Evolutionary conservation across 2,888 invertebrate genomes (phyloP), one percentile per base, ranked within the genome.

Genomic region (Conchocele bisecta): DNA sequence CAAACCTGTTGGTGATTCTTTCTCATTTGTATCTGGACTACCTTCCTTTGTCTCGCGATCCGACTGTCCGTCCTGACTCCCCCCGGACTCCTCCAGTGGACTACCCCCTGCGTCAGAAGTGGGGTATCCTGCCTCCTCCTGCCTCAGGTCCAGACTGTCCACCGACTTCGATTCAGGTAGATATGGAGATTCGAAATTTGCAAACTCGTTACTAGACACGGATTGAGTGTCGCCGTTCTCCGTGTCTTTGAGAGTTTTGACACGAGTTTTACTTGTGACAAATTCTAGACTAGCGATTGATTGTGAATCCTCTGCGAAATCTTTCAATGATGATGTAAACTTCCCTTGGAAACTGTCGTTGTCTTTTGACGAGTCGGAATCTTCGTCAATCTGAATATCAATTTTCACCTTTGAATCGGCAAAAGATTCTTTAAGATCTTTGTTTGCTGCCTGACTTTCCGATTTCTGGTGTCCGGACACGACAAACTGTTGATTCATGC

Each of bases 271-370:
- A 42, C 67, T 71, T 17, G 67, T 61, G 1, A 84, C 81, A 15
- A 90, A 77, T 24, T 90, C 90, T 6, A 90, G 82, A 79, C 90
- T 90, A 29, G 87, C 83, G 6, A 89, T 77, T n/a, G 89, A 89
- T 54, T 88, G 88, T 11, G 85, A 75, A 65, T 90, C 90, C 35
- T 88, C 87, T 13, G 66, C 74, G 5, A 59, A 64, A 5, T 59
- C 66, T 44, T 75, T 75, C 2, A 59, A 57, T 17, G 71, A 41
- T 9, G 22, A 2, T 42, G 68, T 68, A 71, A 71, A 68, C 44
- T 71, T 77, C 17, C 60, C 74, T 22, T 57, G 46, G 37, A 68
- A 65, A 9, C 50, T 48, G 46, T 77, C 69, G 39, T 68, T 74
- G 39, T 77, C 79, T 51, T 79, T 79, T 9, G 79, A 80, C 26